Evolutionary conservation across 2,797 vertebrate genomes (phyloP).

Genomic region (Oceanodroma leucorhoa): DNA sequence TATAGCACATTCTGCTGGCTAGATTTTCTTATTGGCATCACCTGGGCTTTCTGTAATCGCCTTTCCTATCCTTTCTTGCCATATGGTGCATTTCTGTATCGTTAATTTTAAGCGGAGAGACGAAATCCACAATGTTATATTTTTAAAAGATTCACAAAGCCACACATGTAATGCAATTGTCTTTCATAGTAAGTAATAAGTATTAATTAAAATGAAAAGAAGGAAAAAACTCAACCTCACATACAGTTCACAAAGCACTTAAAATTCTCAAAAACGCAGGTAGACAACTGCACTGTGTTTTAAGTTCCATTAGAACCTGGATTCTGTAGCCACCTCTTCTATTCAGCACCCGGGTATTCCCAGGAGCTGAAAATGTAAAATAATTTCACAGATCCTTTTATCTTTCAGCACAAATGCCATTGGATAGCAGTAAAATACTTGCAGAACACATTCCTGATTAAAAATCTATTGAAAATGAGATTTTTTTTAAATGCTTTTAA

Average conservation of each 20-base stretch:
- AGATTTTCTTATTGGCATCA: not conserved
- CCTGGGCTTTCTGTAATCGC: not conserved
- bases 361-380: slow-evolving; percentile 40
- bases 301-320: slow-evolving; percentile 20
- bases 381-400: slow-evolving; percentile 43
- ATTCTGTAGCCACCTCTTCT: slow-evolving; percentile 32
- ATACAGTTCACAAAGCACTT: not conserved
- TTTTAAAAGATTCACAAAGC: not conserved
- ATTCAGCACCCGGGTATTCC: slow-evolving; percentile 9
- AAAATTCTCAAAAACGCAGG: not conserved
- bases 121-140: not conserved
- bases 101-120: not conserved
- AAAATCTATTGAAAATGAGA: not conserved
- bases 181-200: not conserved
- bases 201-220: not conserved
- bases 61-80: not conserved
- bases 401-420: slow-evolving; percentile 24
- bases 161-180: not conserved
- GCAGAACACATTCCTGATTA: slow-evolving; percentile 7
- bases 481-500: not conserved
- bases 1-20: not conserved
- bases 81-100: not conserved
- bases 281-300: not conserved
- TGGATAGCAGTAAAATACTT: slow-evolving; percentile 21
- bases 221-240: not conserved